A percentile compares a stretch with the other conserved stretches of the same genome.
Conservation (phyloP, 1,140 invertebrate genomes). For the Andrena cerasifolii region DNA sequence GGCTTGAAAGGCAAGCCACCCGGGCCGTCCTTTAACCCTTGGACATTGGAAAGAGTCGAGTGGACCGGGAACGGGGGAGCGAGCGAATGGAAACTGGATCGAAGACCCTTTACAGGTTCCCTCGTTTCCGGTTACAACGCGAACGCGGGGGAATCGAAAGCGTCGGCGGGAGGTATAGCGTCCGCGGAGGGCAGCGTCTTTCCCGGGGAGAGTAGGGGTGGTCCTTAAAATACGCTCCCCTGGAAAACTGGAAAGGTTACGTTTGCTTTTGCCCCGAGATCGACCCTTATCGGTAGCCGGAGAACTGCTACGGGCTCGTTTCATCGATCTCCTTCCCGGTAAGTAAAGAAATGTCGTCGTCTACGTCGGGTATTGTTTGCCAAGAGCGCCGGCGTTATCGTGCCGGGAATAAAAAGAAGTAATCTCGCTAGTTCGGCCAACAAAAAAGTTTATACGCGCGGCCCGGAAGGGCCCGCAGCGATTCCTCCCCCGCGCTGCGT, state of each 20-base stretch:
- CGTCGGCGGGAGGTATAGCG: background rate
- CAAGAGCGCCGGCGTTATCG: constrained; percentile 49
- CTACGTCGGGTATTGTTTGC: constrained; percentile 56
- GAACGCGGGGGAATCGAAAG: constrained; percentile 28
- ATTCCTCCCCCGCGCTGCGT: constrained; percentile 12
- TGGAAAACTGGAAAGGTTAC: constrained; percentile 52
- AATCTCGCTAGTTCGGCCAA: constrained; percentile 48
- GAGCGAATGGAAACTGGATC: constrained; percentile 42
- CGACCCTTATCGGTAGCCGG: constrained; percentile 66
- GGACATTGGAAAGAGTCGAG: constrained; percentile 16
- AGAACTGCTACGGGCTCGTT: constrained; percentile 61
- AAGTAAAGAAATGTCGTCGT: constrained; percentile 56
- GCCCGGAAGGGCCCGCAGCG: constrained; percentile 32
- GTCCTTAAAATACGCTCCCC: constrained; percentile 46
- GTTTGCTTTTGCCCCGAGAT: constrained; percentile 39
- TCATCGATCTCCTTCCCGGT: constrained; percentile 55
- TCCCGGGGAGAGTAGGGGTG: background rate
- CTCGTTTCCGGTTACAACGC: constrained; percentile 42
- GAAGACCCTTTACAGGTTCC: constrained; percentile 24
- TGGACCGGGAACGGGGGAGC: background rate
- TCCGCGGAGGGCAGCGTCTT: background rate
- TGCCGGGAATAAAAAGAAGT: constrained; percentile 55
- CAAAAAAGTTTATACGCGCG: constrained; percentile 40
- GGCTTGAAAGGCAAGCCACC: constrained; percentile 16
- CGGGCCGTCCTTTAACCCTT: constrained; percentile 32